Conservation (phyloP, 2,113 vertebrate genomes). For the Laticauda colubrina region DNA sequence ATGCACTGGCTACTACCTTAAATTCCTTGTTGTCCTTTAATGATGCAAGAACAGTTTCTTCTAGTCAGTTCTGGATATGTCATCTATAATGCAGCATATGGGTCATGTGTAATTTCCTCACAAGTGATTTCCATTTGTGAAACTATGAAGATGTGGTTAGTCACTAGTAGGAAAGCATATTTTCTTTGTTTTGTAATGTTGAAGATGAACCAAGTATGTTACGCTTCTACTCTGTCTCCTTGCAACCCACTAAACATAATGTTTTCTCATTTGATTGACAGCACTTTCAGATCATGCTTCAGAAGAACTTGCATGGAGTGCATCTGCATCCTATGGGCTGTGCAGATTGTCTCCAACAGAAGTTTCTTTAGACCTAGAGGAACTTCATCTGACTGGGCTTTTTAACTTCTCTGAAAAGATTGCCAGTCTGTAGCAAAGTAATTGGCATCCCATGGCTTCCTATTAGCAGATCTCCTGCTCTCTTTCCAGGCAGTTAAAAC, state of each 20-base stretch:
- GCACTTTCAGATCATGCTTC: neutral
- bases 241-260: neutral
- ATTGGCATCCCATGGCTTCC: neutral
- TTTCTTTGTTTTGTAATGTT: neutral
- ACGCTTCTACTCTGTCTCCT: neutral
- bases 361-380: neutral
- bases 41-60: neutral
- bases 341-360: neutral
- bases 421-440: neutral
- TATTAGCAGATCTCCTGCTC: constrained; percentile 4
- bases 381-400: neutral
- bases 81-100: neutral
- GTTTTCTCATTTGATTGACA: neutral
- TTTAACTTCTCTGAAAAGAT: neutral
- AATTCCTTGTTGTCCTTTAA: neutral
- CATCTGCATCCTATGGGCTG: neutral
- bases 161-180: neutral
- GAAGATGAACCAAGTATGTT: neutral
- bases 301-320: neutral
- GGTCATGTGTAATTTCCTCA: neutral
- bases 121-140: neutral
- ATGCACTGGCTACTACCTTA: neutral
- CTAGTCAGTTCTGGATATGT: neutral
- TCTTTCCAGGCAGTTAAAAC: neutral
- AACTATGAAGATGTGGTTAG: neutral